Evolutionary conservation across 2,888 invertebrate genomes (phyloP).

Genomic region (Tetropium fuscum): DNA sequence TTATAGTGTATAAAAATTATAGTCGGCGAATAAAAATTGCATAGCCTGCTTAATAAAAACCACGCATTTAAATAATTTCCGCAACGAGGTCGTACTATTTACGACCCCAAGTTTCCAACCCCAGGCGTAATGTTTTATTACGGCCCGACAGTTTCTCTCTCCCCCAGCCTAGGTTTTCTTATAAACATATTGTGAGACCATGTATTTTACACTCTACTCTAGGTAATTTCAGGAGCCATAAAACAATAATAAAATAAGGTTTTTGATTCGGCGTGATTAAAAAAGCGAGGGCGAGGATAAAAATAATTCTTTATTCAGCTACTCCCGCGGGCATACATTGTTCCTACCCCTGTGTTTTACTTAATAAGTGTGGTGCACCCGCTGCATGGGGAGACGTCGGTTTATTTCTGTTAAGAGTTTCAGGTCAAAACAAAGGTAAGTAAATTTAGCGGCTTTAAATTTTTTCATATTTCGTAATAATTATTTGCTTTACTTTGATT

Average conservation of each 20-base stretch:
- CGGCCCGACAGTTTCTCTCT: slow-evolving; percentile 42
- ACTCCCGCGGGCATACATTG: slow-evolving; percentile 50
- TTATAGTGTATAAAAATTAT: too few species aligned
- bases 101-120: slow-evolving; percentile 51
- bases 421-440: too few species aligned
- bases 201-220: slow-evolving; percentile 44
- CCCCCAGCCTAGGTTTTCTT: slow-evolving; percentile 38
- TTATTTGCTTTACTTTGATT: too few species aligned
- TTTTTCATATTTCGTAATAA: too few species aligned
- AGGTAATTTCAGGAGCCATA: slow-evolving; percentile 56
- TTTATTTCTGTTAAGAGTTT: too few species aligned
- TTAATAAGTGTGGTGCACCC: slow-evolving; percentile 36
- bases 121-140: slow-evolving; percentile 48
- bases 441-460: too few species aligned
- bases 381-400: slow-evolving; percentile 11
- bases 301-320: slow-evolving; percentile 63
- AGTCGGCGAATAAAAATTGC: too few species aligned
- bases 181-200: slow-evolving; percentile 37
- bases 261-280: slow-evolving; percentile 66
- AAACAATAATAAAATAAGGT: slow-evolving; percentile 62
- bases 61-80: slow-evolving; percentile 44
- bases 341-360: slow-evolving; percentile 40
- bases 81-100: slow-evolving; percentile 52
- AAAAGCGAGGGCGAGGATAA: slow-evolving; percentile 60
- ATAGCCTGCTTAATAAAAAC: too few species aligned